A percentile compares a stretch with the other conserved stretches of the same genome.
phyloP scores from a whole-genome alignment of 2,797 vertebrate genomes.

The Ceryle rudis region DNA sequence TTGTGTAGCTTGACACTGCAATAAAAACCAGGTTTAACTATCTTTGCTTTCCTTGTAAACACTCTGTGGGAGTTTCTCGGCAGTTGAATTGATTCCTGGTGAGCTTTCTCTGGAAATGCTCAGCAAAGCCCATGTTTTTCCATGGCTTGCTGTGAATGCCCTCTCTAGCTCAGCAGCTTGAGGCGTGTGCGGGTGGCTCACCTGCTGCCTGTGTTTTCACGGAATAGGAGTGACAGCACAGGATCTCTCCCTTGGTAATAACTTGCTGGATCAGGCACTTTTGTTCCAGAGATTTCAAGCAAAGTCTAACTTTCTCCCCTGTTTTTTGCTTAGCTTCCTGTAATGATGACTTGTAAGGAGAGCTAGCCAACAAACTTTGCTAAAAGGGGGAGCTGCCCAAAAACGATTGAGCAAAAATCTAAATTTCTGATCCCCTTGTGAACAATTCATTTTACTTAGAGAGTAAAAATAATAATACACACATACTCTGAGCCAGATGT shows the following conservation, averaged over 20 bases:
- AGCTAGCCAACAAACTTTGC: conserved; percentile 1
- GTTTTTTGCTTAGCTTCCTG: conserved; percentile 27
- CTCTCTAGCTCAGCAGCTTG: not conserved
- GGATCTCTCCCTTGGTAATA: not conserved
- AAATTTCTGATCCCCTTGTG: conserved; percentile 45
- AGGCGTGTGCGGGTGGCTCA: not conserved
- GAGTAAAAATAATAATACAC: conserved; percentile 15
- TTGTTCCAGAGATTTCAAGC: conserved; percentile 11
- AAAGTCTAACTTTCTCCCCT: not conserved
- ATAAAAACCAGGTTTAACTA: not conserved
- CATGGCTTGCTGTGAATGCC: not conserved
- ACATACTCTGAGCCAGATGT: conserved; percentile 34
- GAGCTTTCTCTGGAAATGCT: not conserved
- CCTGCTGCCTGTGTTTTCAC: not conserved
- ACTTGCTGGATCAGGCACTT: not conserved
- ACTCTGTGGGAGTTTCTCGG: not conserved
- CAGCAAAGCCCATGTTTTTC: not conserved
- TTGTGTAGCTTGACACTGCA: not conserved
- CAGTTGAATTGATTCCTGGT: not conserved
- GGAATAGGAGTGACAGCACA: not conserved
- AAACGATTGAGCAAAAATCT: conserved; percentile 56
- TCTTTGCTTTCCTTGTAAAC: not conserved
- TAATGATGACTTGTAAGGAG: conserved; percentile 41
- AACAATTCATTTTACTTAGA: conserved; percentile 53
- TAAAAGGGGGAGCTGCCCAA: conserved; percentile 44